Base-by-base conservation (phyloP, 2,888 invertebrate species). In the Cataglyphis altisquamis region DNA sequence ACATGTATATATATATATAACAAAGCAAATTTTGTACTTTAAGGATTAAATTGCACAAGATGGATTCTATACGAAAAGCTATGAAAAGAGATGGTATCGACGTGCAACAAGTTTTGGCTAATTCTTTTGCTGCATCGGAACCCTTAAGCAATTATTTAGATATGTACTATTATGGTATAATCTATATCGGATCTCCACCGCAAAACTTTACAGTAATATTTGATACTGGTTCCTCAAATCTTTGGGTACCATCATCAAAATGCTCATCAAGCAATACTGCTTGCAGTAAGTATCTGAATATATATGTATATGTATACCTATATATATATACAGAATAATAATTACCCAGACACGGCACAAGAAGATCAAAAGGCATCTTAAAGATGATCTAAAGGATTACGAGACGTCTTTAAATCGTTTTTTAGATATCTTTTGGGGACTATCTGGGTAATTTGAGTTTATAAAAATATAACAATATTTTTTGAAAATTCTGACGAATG, bases 221-320 rank as follows among this genome's bases (percentile, higher is more conserved):
- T 95, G 99, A 99, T 95, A 99, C 99, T 0, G 99, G 99, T 87
- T 99, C 99, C 4, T 99, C 99, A 62, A 99, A 99, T 95, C 96
- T 99, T 81, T 99, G 99, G 99, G 97, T 99, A 83, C 99, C 99
- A 5, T 99, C 99, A 15, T 25, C n/a, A 99, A 99, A 95, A 97
- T 99, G 99, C 94, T 72, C 97, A 97, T 93, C 3, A 99, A 99
- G 95, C 98, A 99, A 91, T 25, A 25, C 25, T 25, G 99, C 99
- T 18, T 99, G 99, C 95, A 95, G 98, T 97, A 95, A 97, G 98
- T 97, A 88, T 39, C 25, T n/a, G 4, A 21, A 4, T 64, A 12
- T 60, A 41, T 41, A 3, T 41, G 12, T 10, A 8, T 41, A 41
- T 32, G 63, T 41, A 10, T 41, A 32, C 4, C 3, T 32, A 32